Conservation (phyloP, 2,113 vertebrate genomes). For the Lycocorax pyrrhopterus region DNA sequence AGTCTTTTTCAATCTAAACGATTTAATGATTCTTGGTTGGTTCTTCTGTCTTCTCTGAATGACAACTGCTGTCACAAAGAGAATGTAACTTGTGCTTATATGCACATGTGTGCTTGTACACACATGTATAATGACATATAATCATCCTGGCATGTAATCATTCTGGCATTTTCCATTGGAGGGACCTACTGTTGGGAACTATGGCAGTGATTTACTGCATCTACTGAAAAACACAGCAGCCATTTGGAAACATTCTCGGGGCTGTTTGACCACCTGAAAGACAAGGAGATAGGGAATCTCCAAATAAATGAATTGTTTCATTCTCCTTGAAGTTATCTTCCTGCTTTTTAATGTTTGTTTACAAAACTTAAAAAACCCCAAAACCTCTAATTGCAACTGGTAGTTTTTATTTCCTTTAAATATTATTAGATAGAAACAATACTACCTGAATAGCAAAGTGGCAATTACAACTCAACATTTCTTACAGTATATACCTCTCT, state of each 20-base stretch:
- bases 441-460: neutral
- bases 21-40: neutral
- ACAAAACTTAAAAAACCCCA: rapidly evolving
- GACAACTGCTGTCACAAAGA: neutral
- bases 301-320: neutral
- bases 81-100: neutral
- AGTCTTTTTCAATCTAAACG: neutral
- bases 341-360: neutral
- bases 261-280: neutral
- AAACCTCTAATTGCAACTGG: neutral
- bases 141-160: neutral
- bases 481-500: neutral
- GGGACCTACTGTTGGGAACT: neutral
- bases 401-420: neutral
- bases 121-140: neutral
- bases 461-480: neutral
- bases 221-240: neutral
- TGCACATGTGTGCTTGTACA: neutral
- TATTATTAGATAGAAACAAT: neutral
- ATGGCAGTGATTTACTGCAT: neutral
- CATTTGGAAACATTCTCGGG: neutral
- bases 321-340: neutral
- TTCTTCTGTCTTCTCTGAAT: neutral
- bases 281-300: neutral
- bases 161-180: neutral